Conservation (phyloP, 2,113 vertebrate species). For the Rousettus leschenaultii region DNA sequence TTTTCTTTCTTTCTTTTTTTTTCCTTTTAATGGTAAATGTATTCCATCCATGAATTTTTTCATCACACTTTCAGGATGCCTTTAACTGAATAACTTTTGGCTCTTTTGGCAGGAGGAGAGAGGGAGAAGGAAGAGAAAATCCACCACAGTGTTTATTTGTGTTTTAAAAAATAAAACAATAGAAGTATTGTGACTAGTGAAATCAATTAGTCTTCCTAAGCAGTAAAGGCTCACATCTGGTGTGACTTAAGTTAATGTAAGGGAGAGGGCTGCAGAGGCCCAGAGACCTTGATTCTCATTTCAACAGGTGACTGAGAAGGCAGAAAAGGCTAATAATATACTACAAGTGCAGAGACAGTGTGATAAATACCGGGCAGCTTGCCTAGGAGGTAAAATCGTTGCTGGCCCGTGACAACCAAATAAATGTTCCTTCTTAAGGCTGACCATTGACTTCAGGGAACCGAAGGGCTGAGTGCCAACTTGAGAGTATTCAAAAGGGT, state of each 20-base stretch:
- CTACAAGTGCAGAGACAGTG: slow-evolving; percentile 76
- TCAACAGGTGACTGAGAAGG: slow-evolving; percentile 91
- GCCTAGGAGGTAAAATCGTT: slow-evolving; percentile 78
- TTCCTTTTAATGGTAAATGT: slow-evolving; percentile 69
- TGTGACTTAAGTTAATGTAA: slow-evolving; percentile 89
- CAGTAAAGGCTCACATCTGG: slow-evolving; percentile 92
- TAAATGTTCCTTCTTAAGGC: slow-evolving; percentile 73
- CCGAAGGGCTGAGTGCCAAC: neutral
- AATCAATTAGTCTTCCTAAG: slow-evolving; percentile 92
- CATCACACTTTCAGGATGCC: slow-evolving; percentile 80
- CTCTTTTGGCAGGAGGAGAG: slow-evolving; percentile 64
- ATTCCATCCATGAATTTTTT: slow-evolving; percentile 79
- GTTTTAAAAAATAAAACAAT: slow-evolving; percentile 83
- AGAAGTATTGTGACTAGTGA: slow-evolving; percentile 87
- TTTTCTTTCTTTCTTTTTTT: neutral
- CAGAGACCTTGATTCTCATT: slow-evolving; percentile 82
- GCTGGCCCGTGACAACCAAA: slow-evolving; percentile 72
- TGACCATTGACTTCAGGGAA: slow-evolving; percentile 55
- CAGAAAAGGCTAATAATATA: slow-evolving; percentile 84
- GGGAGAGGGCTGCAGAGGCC: slow-evolving; percentile 78
- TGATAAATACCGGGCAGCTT: slow-evolving; percentile 78
- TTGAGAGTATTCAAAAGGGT: neutral
- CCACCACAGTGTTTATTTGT: slow-evolving; percentile 84
- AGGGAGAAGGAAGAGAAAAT: slow-evolving; percentile 43
- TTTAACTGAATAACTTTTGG: slow-evolving; percentile 86